Conservation (phyloP, 1,140 invertebrate species). For the Pseudobourletiella spinata region DNA sequence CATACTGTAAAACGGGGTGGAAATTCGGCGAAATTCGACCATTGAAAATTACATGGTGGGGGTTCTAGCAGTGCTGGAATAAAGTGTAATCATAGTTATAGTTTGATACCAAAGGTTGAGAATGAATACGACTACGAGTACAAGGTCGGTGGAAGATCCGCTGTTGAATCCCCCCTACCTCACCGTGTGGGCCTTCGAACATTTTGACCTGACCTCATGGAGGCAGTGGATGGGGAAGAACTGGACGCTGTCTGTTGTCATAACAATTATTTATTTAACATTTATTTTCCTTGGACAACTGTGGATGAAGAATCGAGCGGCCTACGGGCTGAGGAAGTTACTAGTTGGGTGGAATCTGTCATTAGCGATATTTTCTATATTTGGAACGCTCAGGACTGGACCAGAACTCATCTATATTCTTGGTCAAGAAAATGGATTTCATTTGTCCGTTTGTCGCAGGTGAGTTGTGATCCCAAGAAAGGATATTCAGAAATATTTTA, state of each 20-base stretch:
- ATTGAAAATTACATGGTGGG: too few species aligned
- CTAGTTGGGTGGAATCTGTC: slow-evolving; percentile 85
- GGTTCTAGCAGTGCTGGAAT: too few species aligned
- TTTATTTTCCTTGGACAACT: slow-evolving; percentile 21
- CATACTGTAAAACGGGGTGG: too few species aligned
- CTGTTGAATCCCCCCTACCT: slow-evolving; percentile 19
- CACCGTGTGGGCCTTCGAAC: slow-evolving; percentile 24
- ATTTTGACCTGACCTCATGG: slow-evolving; percentile 25
- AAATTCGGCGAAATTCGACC: too few species aligned
- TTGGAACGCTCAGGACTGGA: slow-evolving; percentile 42
- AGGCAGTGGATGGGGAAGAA: slow-evolving; percentile 22
- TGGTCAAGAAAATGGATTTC: slow-evolving; percentile 23
- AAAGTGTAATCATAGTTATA: too few species aligned
- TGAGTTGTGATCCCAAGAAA: slow-evolving; percentile 1
- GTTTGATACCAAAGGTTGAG: too few species aligned
- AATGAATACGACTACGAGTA: background rate
- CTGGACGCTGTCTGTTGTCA: slow-evolving; percentile 21
- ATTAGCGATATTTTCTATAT: slow-evolving; percentile 88
- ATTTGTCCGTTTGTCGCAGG: slow-evolving; percentile 30
- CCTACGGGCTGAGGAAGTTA: slow-evolving; percentile 73
- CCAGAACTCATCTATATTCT: slow-evolving; percentile 34
- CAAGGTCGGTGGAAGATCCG: slow-evolving; percentile 6
- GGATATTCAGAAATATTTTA: too few species aligned
- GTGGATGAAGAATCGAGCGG: slow-evolving; percentile 50
- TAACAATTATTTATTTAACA: slow-evolving; percentile 16